Evolutionary conservation across 2,797 vertebrate species (phyloP), one percentile per base, ranked within the genome.

Genomic region (Crypturellus tataupa): DNA sequence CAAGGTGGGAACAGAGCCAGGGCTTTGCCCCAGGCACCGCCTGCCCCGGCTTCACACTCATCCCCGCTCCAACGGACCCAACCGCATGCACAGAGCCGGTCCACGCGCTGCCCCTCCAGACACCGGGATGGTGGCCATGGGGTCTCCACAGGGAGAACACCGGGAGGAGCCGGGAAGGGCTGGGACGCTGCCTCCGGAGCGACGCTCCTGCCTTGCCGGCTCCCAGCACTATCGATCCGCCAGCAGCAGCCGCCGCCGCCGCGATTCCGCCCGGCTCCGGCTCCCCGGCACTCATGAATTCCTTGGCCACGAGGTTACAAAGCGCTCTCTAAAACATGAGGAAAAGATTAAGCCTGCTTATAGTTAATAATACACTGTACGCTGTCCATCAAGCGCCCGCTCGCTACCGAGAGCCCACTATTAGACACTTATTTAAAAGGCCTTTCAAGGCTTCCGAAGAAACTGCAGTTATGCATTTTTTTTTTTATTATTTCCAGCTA

Each of bases 391-490:
- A 96, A 90, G 89, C 93, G 94, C 85, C 96, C 84, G 94, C 51
- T 93, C 75, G 89, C 96, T 96, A 93, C 80, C 91, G 95, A 95
- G 95, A 95, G 93, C 95, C 96, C 87, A 94, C 98, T 95, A 94
- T 96, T 96, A 97, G 95, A 97, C 87, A 95, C 96, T 97, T 97
- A 97, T 97, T 98, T 98, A 97, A 97, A 97, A 97, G 95, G 95
- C 95, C 96, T 95, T 94, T 64, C 93, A 93, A 97, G 90, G 91
- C 96, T 95, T 90, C 95, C 49, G 20, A 92, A 95, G 95, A 96
- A 97, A 97, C 96, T 94, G 96, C 97, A 96, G 94, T 89, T 96
- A 96, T 85, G 94, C 95, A 76, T 93, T 96, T 96, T 85, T 92
- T 92, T 84, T 67, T 91, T 47, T 24, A 49, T 49, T 49, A 49